Base-by-base conservation (phyloP, 2,888 invertebrate genomes). In the Gnatocerus cornutus region DNA sequence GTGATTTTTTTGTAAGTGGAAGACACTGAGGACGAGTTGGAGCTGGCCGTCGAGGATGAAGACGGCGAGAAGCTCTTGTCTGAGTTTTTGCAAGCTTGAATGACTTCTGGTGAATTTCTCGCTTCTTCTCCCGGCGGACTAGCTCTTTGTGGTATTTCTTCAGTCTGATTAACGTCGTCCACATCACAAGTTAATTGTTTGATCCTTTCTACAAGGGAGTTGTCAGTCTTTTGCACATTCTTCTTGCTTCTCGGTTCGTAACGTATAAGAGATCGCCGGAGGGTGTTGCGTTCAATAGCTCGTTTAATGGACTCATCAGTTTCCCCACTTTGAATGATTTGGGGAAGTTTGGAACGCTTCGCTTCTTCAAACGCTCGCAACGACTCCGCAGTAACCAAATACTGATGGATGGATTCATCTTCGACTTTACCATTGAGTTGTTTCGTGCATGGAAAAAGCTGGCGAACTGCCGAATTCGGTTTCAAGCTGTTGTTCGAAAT, bases 131-230 rank as follows among this genome's bases (percentile, higher is more conserved):
- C 92, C 0, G 92, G 89, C 0, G 92, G 92, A 70, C 91, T 90
- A 0, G 89, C 87, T 13, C 90, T 84, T 3, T 88, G 86, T 10
- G 88, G 87, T n/a, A 86, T 76, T 27, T 87, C 85, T 4, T 73
- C 76, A 14, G 74, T 77, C 46, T 68, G 68, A 37, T 73, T 63
- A 43, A 79, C 78, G 50, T 94, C 93, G 71, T 95, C 95, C 39
- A 94, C 91, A 82, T 95, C 93, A 80, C 95, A 95, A 0, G 96
- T 96, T 53, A 96, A 86, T 80, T 93, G 92, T 50, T 94, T 91
- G 74, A 96, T 94, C 71, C 95, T 89, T 80, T 96, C 96, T 65
- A 95, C 93, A 39, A 96, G 86, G 0, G 95, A 94, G 59, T 93
- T 91, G 74, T 94, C 93, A 77, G 88, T 89, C 81, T 90, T 88